These are phyloP conservation scores for Molorchus minor DNA, from an alignment of 2,888 invertebrate genomes.

Conservation along the genomic window DNA sequence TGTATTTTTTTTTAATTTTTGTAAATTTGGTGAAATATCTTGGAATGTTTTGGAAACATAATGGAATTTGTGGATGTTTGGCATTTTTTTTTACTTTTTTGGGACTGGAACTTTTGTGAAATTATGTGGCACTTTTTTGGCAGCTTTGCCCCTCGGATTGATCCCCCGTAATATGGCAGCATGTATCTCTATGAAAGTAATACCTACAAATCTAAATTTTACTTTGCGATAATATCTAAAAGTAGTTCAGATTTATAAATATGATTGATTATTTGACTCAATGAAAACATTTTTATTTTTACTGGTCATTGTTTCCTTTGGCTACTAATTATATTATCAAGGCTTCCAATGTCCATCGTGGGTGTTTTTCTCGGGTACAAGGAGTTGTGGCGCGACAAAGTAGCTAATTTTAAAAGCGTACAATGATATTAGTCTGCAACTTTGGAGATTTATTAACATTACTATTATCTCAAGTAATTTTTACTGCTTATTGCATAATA, in stretches of 20 bases:
- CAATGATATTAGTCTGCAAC: no score
- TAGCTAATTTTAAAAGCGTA: no score
- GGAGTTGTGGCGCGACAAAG: not conserved
- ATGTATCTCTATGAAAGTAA: no score
- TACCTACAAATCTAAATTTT: not conserved
- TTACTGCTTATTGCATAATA: constrained; percentile 47
- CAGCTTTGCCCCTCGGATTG: no score
- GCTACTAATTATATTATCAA: not conserved
- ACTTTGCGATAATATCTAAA: not conserved
- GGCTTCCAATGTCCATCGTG: not conserved
- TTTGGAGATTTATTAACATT: not conserved
- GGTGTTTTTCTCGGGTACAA: not conserved
- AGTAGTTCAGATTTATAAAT: not conserved
- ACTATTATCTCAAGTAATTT: constrained; percentile 7
- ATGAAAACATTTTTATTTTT: not conserved
- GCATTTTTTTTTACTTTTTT: no score
- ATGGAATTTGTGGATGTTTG: no score
- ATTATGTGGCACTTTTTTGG: no score
- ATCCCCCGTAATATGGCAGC: no score
- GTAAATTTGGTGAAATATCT: no score
- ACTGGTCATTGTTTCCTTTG: not conserved
- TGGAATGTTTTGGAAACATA: no score
- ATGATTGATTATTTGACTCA: not conserved
- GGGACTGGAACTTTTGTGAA: no score
- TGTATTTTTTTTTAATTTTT: no score